These are phyloP conservation scores for Chymomyza amoena DNA, from an alignment of 2,888 invertebrate species.

Conservation along the genomic window DNA sequence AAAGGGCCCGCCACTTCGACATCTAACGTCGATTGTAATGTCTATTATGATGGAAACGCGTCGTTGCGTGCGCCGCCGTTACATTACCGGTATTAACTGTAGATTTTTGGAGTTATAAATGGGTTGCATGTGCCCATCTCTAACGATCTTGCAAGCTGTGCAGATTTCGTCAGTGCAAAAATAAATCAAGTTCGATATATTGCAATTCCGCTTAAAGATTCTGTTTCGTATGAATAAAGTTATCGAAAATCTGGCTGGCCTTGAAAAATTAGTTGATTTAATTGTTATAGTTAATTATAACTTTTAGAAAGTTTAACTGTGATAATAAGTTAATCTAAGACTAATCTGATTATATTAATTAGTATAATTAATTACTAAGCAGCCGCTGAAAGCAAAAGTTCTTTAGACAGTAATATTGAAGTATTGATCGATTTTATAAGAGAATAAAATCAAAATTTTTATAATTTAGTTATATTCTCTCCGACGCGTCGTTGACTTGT, in stretches of 20 bases:
- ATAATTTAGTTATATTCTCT: no score
- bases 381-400: no score
- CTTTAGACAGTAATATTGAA: no score
- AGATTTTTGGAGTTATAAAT: background rate
- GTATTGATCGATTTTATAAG: no score
- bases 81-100: background rate
- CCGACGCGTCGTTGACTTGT: no score
- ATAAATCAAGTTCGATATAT: background rate
- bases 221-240: background rate
- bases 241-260: background rate
- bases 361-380: no score
- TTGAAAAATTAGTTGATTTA: background rate
- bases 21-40: background rate
- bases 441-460: no score
- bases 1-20: background rate
- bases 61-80: background rate
- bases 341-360: no score
- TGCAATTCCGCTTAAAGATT: background rate
- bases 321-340: no score
- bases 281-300: no score
- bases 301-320: no score
- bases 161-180: background rate
- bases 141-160: background rate
- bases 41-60: background rate
- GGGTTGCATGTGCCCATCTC: background rate